These are phyloP conservation scores for Melanargia galathea DNA, from an alignment of 2,888 invertebrate species.

Conservation along the genomic window DNA sequence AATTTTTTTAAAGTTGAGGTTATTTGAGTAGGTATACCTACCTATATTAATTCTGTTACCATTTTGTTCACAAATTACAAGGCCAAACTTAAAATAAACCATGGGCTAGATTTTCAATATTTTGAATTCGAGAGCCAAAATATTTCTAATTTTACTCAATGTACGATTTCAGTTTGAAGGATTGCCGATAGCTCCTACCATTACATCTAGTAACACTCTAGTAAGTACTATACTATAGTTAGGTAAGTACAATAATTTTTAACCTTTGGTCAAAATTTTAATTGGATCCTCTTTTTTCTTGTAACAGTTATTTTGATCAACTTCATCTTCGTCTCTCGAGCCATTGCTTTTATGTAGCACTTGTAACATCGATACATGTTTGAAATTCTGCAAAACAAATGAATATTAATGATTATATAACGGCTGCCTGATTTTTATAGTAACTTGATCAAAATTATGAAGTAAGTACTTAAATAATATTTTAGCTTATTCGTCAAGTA, in stretches of 20 bases:
- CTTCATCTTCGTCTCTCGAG: constrained; percentile 43
- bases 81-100: no score
- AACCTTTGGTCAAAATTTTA: constrained; percentile 66
- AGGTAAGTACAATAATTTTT: constrained; percentile 25
- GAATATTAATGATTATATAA: neutral
- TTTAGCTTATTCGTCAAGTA: no score
- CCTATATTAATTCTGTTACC: neutral
- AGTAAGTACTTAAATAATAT: no score
- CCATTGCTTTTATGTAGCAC: constrained; percentile 72
- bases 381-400: constrained; percentile 55
- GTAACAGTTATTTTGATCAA: constrained; percentile 31
- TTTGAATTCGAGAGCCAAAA: no score
- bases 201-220: no score
- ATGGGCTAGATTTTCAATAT: no score
- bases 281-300: constrained; percentile 63
- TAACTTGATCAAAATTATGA: neutral
- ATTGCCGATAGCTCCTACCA: no score
- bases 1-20: neutral
- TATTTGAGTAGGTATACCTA: neutral
- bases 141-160: no score
- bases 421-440: neutral
- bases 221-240: no score
- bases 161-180: neutral
- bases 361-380: constrained; percentile 68
- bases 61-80: no score